A percentile compares a stretch with the other conserved stretches of the same genome.
phyloP scores from a whole-genome alignment of 2,888 invertebrate genomes.

The Catocala fraxini region DNA sequence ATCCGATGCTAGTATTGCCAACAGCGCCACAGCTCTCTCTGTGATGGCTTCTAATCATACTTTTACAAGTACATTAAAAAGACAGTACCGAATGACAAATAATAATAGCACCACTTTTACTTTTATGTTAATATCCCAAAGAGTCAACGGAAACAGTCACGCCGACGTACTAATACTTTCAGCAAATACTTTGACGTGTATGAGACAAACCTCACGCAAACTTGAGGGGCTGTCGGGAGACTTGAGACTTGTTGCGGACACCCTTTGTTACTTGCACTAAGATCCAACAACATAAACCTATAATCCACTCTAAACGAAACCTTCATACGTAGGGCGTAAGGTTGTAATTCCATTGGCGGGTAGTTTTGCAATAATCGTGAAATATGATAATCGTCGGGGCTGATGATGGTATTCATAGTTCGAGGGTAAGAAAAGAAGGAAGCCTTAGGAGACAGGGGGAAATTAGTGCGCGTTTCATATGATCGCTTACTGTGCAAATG shows the following conservation, averaged over 20 bases:
- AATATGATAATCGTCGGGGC: constrained; percentile 83
- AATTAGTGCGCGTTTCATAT: constrained; percentile 73
- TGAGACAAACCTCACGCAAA: constrained; percentile 75
- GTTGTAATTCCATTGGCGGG: neutral
- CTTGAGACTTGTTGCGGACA: constrained; percentile 76
- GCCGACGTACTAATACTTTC: constrained; percentile 72
- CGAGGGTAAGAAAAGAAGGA: constrained; percentile 64
- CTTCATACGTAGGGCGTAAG: constrained; percentile 5
- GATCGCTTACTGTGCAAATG: constrained; percentile 46
- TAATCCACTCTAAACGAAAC: constrained; percentile 21
- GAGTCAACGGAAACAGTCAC: constrained; percentile 36
- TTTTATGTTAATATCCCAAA: neutral
- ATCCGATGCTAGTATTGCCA: too few relatives aligned
- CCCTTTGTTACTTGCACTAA: constrained; percentile 65
- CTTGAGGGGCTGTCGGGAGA: constrained; percentile 68
- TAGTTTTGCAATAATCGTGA: constrained; percentile 60
- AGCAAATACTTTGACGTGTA: constrained; percentile 77
- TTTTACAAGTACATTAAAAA: too few relatives aligned
- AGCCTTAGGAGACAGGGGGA: constrained; percentile 72
- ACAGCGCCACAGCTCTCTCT: too few relatives aligned
- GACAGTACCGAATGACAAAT: too few relatives aligned
- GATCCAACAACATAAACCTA: constrained; percentile 46
- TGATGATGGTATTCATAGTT: constrained; percentile 85
- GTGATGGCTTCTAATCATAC: too few relatives aligned
- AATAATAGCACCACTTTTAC: neutral